Base-by-base conservation (phyloP, 2,113 vertebrate species). In the Bubo blakistoni region DNA sequence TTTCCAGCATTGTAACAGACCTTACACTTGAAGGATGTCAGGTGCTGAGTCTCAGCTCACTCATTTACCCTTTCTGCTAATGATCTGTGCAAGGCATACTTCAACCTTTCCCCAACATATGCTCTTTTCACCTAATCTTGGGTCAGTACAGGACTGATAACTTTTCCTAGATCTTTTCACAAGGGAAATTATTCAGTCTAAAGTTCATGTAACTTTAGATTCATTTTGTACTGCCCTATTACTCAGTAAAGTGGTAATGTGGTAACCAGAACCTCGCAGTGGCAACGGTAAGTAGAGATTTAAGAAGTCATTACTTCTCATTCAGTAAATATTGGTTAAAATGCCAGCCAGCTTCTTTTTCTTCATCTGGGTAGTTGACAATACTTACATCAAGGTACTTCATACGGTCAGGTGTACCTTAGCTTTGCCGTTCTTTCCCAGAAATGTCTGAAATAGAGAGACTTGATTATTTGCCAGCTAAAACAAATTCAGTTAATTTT, bases 1-100 rank as follows among this genome's bases (percentile, higher is more conserved):
- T 93, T 96, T 94, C 92, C 94, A 96, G 91, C 62, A 81, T 29
- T 80, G 52, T 49, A 92, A 73, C 73, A 93, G 65, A 94, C 36
- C 40, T 72, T 51, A 72, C 1, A 0, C 19, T 40, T 89, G 66
- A 81, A 81, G 61, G 42, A 79, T 76, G 52, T 89, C 92, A 91
- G 83, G 70, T 94, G 61, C 49, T 46, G 69, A 86, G 22, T 55
- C 52, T 88, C 80, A 49, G 73, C 44, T 89, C 61, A 86, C 49
- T 10, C 27, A 49, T 72, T 93, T 79, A 92, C 86, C 24, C 61
- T 88, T 95, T 84, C 80, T 5, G 21, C 52, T 93, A 69, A 55
- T 4, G 10, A 30, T 61, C 63, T 74, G 30, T 57, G 36, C 66
- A 84, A 91, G 65, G 65, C 40, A 90, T 52, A 55, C 40, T 77